A percentile compares a stretch with the other conserved stretches of the same genome.
phyloP scores from a whole-genome alignment of 2,797 vertebrate species.

The Gambusia yucatana region DNA sequence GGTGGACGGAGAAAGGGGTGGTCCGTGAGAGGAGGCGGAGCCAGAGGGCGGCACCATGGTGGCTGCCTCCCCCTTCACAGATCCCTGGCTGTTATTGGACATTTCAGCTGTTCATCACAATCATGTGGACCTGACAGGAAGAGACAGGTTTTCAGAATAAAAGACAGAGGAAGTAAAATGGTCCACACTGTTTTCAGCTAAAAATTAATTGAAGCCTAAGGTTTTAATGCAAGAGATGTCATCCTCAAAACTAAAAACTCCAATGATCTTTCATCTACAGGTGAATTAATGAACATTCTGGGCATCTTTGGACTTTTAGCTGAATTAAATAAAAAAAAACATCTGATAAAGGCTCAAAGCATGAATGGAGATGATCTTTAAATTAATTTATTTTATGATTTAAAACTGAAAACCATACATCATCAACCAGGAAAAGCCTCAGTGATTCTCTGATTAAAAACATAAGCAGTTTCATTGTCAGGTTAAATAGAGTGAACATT shows the following conservation, averaged over 20 bases:
- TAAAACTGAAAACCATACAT: neutral
- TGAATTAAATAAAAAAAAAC: neutral
- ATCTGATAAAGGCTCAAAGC: neutral
- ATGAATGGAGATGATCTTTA: neutral
- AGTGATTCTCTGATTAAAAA: neutral
- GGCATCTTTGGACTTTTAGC: neutral
- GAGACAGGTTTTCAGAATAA: slow-evolving; percentile 19
- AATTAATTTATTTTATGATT: neutral
- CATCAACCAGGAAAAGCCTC: neutral
- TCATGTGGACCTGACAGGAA: slow-evolving; percentile 63
- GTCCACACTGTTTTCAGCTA: neutral
- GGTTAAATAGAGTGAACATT: neutral
- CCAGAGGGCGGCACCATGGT: slow-evolving; percentile 88
- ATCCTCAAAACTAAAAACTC: neutral
- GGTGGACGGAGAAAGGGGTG: slow-evolving; percentile 89
- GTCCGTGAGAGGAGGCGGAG: slow-evolving; percentile 87
- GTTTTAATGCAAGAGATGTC: too few species aligned
- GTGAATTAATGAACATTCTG: neutral
- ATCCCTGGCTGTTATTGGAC: slow-evolving; percentile 94
- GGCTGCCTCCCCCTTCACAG: slow-evolving; percentile 88
- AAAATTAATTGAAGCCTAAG: neutral
- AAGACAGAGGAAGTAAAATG: neutral
- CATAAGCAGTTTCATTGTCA: neutral
- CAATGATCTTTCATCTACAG: neutral
- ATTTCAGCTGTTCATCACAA: slow-evolving; percentile 76